Evolutionary conservation across 1,140 invertebrate genomes (phyloP).

Genomic region (Pogonomyrmex californicus): DNA sequence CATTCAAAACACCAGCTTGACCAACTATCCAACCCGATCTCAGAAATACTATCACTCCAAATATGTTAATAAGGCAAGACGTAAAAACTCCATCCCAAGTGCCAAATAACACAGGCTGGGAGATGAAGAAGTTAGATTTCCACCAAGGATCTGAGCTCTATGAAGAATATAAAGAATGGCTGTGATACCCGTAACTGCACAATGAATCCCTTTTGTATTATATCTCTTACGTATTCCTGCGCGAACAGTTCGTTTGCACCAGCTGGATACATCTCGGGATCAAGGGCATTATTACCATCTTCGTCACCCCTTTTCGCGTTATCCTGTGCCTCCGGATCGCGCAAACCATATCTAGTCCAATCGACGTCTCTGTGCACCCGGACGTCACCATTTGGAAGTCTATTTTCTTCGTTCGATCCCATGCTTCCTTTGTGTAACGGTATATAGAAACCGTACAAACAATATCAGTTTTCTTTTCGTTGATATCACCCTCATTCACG

Average conservation of each 20-base stretch:
- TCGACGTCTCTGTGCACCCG: slow-evolving; percentile 83
- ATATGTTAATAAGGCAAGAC: slow-evolving; percentile 97
- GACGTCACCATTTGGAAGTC: slow-evolving; percentile 71
- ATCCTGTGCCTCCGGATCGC: slow-evolving; percentile 83
- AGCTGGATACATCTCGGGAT: slow-evolving; percentile 92
- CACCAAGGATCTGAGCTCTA: slow-evolving; percentile 95
- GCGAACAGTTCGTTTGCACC: slow-evolving; percentile 95
- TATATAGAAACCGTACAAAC: neutral
- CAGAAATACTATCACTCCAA: slow-evolving; percentile 98
- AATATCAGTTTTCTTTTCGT: slow-evolving; percentile 4
- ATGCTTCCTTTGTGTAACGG: slow-evolving; percentile 60
- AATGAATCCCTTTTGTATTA: neutral
- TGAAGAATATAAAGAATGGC: slow-evolving; percentile 39
- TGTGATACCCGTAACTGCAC: neutral
- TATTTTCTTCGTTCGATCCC: slow-evolving; percentile 70
- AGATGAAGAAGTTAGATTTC: slow-evolving; percentile 97
- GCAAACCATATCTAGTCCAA: slow-evolving; percentile 88
- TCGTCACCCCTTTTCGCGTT: slow-evolving; percentile 85
- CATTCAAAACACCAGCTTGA: slow-evolving; percentile 96
- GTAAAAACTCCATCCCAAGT: slow-evolving; percentile 99
- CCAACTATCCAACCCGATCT: slow-evolving; percentile 99
- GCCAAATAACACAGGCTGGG: slow-evolving; percentile 97
- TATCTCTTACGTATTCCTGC: slow-evolving; percentile 91
- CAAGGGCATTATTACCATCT: slow-evolving; percentile 91
- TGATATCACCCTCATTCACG: slow-evolving; percentile 5